Evolutionary conservation across 2,888 invertebrate genomes (phyloP), one percentile per base, ranked within the genome.

Genomic region (Lycaena phlaeas): DNA sequence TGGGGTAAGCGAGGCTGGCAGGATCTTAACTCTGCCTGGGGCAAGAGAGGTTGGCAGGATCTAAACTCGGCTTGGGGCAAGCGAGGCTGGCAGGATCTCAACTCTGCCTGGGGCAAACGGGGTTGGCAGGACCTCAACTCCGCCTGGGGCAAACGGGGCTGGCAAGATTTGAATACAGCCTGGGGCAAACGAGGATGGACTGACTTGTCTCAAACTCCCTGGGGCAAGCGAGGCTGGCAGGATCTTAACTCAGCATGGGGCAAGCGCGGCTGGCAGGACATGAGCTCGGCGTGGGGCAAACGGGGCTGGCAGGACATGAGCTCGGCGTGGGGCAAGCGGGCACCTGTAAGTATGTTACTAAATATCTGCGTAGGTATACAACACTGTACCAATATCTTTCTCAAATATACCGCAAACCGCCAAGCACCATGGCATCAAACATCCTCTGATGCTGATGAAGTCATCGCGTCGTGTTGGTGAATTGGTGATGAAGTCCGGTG

Each of bases 131-230:
- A 84, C 46, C 53, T 86, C 43, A 72, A 70, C 46, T 61, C 70
- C 60, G 84, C 55, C 10, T 87, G 87, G 87, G 87, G 87, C 22
- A 89, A 89, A 57, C 68, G 88, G 15, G 87, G 79, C 14, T 89
- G 88, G 89, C 81, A 87, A 52, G 85, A 85, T 48, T 59, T 87
- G 42, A 77, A 78, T 54, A 63, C 70, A 0, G 79, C 79, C 42
- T 87, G 86, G 86, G 89, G 89, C 44, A 90, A 89, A 51, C 73
- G 89, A 0, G 87, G 77, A 11, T 89, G 88, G 89, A 76, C 76
- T 36, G 88, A 87, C 56, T 61, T 89, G 45, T 86, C 86, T 55
- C 64, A 53, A 36, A 72, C 84, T 1, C 79, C 86, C 3, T 88
- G 87, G 88, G 88, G 87, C 39, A 89, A 89, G 57, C 72, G 88